Conservation (phyloP, 2,888 invertebrate genomes). For the Callyntrura guangdongensis region DNA sequence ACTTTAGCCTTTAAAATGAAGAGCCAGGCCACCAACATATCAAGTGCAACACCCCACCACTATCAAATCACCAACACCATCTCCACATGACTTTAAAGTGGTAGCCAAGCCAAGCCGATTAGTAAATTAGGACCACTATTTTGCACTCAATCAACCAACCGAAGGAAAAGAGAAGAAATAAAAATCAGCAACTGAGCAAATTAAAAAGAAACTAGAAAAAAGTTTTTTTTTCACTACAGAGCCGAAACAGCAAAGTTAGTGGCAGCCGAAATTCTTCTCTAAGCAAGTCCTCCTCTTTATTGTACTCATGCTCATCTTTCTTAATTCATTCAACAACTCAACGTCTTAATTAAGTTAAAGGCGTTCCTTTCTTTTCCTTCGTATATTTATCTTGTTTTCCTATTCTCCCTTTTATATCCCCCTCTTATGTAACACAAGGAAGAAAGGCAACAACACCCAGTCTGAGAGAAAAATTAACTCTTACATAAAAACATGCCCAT, state of each 20-base stretch:
- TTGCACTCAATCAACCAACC: constrained; percentile 75
- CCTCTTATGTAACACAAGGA: constrained; percentile 1
- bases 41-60: not conserved
- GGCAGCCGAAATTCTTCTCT: not conserved
- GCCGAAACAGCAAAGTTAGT: not conserved
- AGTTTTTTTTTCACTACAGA: constrained; percentile 31
- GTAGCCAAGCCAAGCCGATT: constrained; percentile 62
- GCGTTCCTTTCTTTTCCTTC: constrained; percentile 19
- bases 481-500: constrained; percentile 27
- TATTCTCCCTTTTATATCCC: not conserved
- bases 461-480: constrained; percentile 6
- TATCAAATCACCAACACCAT: not conserved
- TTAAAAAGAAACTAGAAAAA: constrained; percentile 27
- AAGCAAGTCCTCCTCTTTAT: not conserved
- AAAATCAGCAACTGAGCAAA: constrained; percentile 33
- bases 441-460: not conserved
- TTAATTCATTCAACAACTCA: constrained; percentile 70
- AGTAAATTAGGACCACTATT: constrained; percentile 70
- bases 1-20: constrained; percentile 22
- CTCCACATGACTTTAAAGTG: not conserved
- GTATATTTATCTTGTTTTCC: constrained; percentile 32
- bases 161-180: constrained; percentile 53
- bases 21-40: constrained; percentile 49
- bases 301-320: constrained; percentile 64
- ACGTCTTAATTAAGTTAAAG: constrained; percentile 76